Evolutionary conservation across 2,113 vertebrate genomes (phyloP).

Genomic region (Rhinoderma darwinii): DNA sequence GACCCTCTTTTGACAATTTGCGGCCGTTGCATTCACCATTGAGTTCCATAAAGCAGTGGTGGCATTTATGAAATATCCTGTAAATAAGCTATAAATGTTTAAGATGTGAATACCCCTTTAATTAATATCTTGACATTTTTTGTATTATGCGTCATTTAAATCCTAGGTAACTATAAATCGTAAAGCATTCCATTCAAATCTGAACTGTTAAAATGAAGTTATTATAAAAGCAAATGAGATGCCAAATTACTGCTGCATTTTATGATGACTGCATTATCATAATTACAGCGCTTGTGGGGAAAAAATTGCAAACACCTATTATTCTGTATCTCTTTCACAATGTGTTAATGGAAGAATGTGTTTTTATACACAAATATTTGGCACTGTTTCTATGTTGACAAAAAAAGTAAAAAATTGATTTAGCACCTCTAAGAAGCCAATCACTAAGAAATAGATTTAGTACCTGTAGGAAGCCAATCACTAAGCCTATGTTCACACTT

Average conservation of each 20-base stretch:
- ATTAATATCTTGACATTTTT: constrained; percentile 4
- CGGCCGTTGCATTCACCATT: too few species aligned
- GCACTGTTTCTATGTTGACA: not conserved
- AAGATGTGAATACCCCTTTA: not conserved
- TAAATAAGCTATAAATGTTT: not conserved
- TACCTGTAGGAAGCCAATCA: constrained; percentile 17
- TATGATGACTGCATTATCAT: constrained; percentile 42
- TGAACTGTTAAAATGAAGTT: constrained; percentile 34
- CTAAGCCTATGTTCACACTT: constrained; percentile 13
- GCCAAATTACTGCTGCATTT: constrained; percentile 34
- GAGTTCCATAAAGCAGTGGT: too few species aligned
- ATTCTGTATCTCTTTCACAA: not conserved
- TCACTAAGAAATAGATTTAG: constrained; percentile 11
- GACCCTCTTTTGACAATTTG: too few species aligned
- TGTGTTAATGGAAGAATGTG: not conserved
- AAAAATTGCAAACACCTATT: constrained; percentile 34
- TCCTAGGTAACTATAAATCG: not conserved
- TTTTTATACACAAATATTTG: constrained; percentile 9
- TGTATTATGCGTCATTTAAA: constrained; percentile 2
- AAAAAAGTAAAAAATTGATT: not conserved
- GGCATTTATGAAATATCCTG: not conserved
- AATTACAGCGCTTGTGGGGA: not conserved
- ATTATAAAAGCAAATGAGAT: constrained; percentile 44
- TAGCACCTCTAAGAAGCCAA: constrained; percentile 4
- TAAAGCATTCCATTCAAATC: not conserved